A percentile compares a stretch with the other conserved stretches of the same genome.
Evolutionary conservation across 2,113 vertebrate genomes (phyloP).

Genomic region (Bungarus multicinctus): DNA sequence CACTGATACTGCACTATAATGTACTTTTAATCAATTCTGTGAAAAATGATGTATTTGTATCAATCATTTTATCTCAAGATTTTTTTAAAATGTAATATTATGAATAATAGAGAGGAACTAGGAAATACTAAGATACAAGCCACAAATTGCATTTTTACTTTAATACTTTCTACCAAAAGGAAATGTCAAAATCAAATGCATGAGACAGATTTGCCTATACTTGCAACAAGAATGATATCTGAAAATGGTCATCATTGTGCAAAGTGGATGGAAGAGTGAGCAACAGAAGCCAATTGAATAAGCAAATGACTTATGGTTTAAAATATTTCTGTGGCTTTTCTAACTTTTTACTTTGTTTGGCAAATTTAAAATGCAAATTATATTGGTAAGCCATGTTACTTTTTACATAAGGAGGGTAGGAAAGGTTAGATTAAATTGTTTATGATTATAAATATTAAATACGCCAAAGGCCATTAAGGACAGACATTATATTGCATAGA

Average conservation of each 20-base stretch:
- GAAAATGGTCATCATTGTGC: conserved; percentile 10
- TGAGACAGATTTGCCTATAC: neutral
- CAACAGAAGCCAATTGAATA: conserved; percentile 33
- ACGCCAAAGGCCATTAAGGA: conserved; percentile 65
- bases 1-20: neutral
- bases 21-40: neutral
- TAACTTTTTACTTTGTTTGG: conserved; percentile 64
- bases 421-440: conserved; percentile 57
- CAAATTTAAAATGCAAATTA: conserved; percentile 59
- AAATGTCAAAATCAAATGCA: neutral
- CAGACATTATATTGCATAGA: conserved; percentile 67
- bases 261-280: conserved; percentile 32
- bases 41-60: neutral
- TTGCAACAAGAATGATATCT: conserved; percentile 24
- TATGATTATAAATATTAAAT: conserved; percentile 62
- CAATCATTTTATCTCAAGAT: neutral
- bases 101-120: neutral
- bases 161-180: neutral
- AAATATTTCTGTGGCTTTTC: conserved; percentile 57
- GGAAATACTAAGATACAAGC: neutral
- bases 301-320: conserved; percentile 48
- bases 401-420: conserved; percentile 54
- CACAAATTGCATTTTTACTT: neutral
- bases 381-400: conserved; percentile 36
- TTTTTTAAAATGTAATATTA: neutral